A percentile compares a stretch with the other conserved stretches of the same genome.
phyloP scores from a whole-genome alignment of 2,113 vertebrate species.

The Marmota monax region DNA sequence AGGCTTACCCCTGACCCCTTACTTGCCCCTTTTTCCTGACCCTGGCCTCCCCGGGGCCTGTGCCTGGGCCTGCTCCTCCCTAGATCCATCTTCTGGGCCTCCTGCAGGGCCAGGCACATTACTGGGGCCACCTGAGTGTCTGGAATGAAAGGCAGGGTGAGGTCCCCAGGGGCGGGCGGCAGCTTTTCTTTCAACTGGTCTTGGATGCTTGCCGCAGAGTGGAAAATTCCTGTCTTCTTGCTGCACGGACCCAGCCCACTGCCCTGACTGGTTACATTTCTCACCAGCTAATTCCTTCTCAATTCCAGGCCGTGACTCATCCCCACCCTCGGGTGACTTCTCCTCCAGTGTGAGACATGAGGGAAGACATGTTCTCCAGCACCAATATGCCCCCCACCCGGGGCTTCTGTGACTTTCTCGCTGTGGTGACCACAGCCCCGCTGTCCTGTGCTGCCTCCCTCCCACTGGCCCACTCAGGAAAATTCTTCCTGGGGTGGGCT shows the following conservation, averaged over 20 bases:
- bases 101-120: neutral
- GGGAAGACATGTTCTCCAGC: neutral
- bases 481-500: neutral
- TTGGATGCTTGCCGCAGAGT: neutral
- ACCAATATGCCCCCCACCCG: neutral
- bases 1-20: accelerated
- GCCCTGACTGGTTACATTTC: neutral
- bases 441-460: neutral
- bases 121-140: neutral
- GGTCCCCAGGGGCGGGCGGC: no score
- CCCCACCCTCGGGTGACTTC: neutral
- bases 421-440: neutral
- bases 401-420: neutral
- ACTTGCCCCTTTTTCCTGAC: no score
- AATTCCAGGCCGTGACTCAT: neutral
- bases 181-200: neutral
- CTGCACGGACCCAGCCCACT: neutral
- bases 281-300: neutral
- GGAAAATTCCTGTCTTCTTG: neutral
- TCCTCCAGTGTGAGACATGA: neutral
- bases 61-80: neutral
- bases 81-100: no score
- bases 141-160: neutral
- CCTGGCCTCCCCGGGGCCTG: neutral
- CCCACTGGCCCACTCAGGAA: neutral